These are phyloP conservation scores for Amphimedon queenslandica DNA, from an alignment of 37 sponge, comb jelly and placozoan species.

Conservation along the genomic window DNA sequence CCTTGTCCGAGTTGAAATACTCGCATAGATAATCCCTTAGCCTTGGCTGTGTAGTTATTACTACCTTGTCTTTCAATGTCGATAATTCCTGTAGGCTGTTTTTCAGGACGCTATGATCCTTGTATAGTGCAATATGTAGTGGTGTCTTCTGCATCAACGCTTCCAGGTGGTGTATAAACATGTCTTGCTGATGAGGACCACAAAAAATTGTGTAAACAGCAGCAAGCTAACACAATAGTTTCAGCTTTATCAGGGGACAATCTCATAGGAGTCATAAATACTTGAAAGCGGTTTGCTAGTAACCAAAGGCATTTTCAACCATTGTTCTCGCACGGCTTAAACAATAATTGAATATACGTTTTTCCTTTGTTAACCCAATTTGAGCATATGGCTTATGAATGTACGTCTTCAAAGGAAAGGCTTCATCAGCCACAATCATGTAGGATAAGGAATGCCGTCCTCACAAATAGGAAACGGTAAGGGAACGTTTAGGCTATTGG, in stretches of 20 bases:
- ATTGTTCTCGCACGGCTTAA: constrained; percentile 36
- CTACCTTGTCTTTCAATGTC: background rate
- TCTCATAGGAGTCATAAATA: background rate
- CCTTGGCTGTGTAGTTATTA: too few species aligned
- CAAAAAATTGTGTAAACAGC: constrained; percentile 12
- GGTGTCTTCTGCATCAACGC: constrained; percentile 5
- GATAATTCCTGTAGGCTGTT: background rate
- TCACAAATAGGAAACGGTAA: background rate
- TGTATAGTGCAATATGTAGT: background rate
- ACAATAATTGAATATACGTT: too few species aligned
- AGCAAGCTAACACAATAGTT: constrained; percentile 3
- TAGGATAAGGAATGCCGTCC: background rate
- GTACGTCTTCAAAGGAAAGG: too few species aligned
- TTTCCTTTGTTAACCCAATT: background rate
- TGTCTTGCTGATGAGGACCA: background rate
- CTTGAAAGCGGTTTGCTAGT: too few species aligned
- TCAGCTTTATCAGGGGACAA: constrained; percentile 3
- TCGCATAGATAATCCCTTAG: background rate
- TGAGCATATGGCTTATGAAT: constrained; percentile 33
- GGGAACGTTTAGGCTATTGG: constrained; percentile 29
- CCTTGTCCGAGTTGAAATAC: background rate
- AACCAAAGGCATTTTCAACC: too few species aligned
- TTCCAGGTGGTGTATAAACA: background rate
- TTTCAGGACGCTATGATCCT: background rate
- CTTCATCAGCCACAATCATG: constrained; percentile 36